Percentiles rank a stretch among this genome's conserved stretches.
These are phyloP conservation scores for Sebastes steindachneri DNA, from an alignment of 2,797 vertebrate genomes.

Conservation along the genomic window DNA sequence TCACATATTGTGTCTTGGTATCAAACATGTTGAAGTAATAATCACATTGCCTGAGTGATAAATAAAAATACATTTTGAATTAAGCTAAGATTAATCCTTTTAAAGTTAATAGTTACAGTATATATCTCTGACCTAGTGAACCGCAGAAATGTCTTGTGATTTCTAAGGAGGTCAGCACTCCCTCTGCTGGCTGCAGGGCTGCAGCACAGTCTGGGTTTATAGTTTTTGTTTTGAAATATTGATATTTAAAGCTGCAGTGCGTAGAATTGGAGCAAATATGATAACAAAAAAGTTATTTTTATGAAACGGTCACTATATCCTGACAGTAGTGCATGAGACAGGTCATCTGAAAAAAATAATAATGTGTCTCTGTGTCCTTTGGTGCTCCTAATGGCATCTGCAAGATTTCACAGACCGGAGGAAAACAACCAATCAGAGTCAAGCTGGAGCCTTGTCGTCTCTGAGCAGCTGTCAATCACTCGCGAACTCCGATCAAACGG, in stretches of 20 bases:
- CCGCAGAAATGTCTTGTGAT: conserved; percentile 5
- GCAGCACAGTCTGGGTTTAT: conserved; percentile 19
- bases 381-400: too few species aligned
- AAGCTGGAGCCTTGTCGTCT: fast-evolving
- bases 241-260: background rate
- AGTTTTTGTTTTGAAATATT: background rate
- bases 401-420: too few species aligned
- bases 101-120: background rate
- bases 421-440: too few species aligned
- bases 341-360: too few species aligned
- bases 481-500: too few species aligned
- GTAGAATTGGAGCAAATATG: background rate
- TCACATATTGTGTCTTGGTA: background rate
- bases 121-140: background rate
- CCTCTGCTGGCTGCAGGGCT: conserved; percentile 60
- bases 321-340: background rate
- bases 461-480: too few species aligned
- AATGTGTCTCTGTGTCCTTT: too few species aligned
- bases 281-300: too few species aligned
- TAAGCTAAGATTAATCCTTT: background rate
- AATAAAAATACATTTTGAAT: background rate
- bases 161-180: conserved; percentile 46
- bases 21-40: conserved; percentile 13
- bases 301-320: background rate
- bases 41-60: background rate